A percentile compares a stretch with the other conserved stretches of the same genome.
Evolutionary conservation across 2,888 invertebrate species (phyloP).

Genomic region (Drosophila setosimentum): DNA sequence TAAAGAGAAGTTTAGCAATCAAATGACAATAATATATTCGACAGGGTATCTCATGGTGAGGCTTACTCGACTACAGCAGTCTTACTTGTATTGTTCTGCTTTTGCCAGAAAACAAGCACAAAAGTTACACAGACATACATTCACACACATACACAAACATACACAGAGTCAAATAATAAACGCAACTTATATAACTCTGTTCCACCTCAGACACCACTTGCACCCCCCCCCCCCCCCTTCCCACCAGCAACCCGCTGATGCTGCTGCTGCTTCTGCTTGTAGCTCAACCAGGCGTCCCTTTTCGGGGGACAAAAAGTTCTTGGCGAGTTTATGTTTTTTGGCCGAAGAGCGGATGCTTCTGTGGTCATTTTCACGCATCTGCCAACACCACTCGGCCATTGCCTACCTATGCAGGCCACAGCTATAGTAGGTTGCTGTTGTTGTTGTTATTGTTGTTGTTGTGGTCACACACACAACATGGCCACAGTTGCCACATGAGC

Average conservation of each 20-base stretch:
- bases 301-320: constrained; percentile 68
- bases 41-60: background rate
- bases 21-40: background rate
- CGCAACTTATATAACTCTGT: constrained; percentile 77
- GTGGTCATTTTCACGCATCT: constrained; percentile 79
- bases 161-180: constrained; percentile 65
- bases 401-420: constrained; percentile 63
- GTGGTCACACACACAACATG: constrained; percentile 65
- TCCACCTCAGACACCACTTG: constrained; percentile 17
- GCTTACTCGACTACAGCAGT: background rate
- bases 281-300: constrained; percentile 38
- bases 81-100: constrained; percentile 18
- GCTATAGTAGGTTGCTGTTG: constrained; percentile 22
- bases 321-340: constrained; percentile 67
- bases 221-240: fast-evolving
- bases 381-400: constrained; percentile 56
- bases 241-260: background rate
- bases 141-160: constrained; percentile 9
- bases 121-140: constrained; percentile 57
- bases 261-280: background rate
- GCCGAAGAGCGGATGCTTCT: constrained; percentile 64
- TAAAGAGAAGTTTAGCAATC: too few relatives aligned
- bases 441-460: constrained; percentile 30
- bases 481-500: constrained; percentile 74
- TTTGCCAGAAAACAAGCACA: constrained; percentile 68